Evolutionary conservation across 2,888 invertebrate genomes (phyloP).

Genomic region (Atethmia centrago): DNA sequence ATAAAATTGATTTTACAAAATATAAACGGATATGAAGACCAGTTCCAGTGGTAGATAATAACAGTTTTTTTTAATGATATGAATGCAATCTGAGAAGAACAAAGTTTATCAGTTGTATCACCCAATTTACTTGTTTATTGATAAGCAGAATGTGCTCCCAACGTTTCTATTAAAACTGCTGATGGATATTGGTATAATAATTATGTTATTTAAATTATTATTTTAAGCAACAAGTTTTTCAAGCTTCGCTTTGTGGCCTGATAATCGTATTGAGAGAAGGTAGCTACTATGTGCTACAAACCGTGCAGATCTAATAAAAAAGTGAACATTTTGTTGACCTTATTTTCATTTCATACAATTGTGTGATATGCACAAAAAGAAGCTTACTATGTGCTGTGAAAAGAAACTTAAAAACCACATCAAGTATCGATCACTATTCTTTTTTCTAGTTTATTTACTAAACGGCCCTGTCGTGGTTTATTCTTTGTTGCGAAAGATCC

Average conservation of each 20-base stretch:
- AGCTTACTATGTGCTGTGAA: conserved; percentile 3
- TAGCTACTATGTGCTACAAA: neutral
- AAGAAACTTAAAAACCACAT: conserved; percentile 4
- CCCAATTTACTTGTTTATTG: conserved; percentile 21
- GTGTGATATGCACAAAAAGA: too few relatives aligned
- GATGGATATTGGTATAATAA: accelerated
- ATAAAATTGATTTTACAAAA: too few relatives aligned
- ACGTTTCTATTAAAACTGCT: neutral
- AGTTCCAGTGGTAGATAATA: neutral
- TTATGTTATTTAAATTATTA: neutral
- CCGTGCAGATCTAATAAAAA: too few relatives aligned
- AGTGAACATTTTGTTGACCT: conserved; percentile 11
- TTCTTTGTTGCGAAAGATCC: conserved; percentile 62
- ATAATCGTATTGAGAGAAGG: neutral
- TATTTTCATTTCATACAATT: conserved; percentile 1
- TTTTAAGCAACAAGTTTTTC: neutral
- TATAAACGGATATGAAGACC: neutral
- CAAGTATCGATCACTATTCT: conserved; percentile 14
- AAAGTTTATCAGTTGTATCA: conserved; percentile 46
- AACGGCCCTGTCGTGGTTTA: conserved; percentile 32
- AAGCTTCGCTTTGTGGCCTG: neutral
- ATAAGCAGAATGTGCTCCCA: conserved; percentile 1
- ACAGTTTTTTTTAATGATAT: neutral
- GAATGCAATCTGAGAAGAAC: conserved; percentile 26
- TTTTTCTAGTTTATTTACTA: conserved; percentile 42